Evolutionary conservation across 1,140 invertebrate genomes (phyloP).

Genomic region (Plutomurus gul): DNA sequence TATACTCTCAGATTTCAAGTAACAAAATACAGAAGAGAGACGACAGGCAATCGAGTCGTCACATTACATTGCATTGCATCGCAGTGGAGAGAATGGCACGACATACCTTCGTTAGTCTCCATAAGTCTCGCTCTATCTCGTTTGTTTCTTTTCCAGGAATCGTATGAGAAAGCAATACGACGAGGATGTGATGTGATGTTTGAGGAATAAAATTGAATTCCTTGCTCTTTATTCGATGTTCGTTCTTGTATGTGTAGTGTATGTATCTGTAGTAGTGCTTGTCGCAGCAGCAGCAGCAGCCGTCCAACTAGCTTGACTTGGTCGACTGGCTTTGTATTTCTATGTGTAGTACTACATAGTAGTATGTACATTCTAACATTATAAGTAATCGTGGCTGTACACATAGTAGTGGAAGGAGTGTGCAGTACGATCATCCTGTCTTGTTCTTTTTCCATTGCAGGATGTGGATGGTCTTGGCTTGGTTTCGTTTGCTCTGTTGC

Average conservation of each 20-base stretch:
- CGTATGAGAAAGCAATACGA: constrained; percentile 4
- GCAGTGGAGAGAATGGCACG: not conserved
- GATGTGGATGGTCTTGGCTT: not conserved
- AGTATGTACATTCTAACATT: not conserved
- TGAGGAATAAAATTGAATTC: constrained; percentile 36
- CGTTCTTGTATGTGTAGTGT: not conserved
- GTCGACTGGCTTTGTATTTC: not conserved
- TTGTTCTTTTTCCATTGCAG: constrained; percentile 16
- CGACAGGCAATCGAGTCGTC: constrained; percentile 17
- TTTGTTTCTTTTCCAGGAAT: constrained; percentile 6
- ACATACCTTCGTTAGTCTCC: not conserved
- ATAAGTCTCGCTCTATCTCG: not conserved
- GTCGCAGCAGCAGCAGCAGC: not conserved
- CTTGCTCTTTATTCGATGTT: not conserved
- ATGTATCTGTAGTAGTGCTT: not conserved
- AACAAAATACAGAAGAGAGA: constrained; percentile 12
- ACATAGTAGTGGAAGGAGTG: not conserved
- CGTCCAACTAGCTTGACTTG: not conserved
- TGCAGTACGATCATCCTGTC: constrained; percentile 11
- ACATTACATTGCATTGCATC: constrained; percentile 8
- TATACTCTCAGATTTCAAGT: constrained; percentile 18
- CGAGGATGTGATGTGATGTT: constrained; percentile 4
- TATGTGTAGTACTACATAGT: constrained; percentile 1
- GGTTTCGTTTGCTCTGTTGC: not conserved
- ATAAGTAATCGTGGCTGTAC: not conserved